These are phyloP conservation scores for Vombatus ursinus DNA, from an alignment of 2,113 vertebrate species.

Conservation along the genomic window DNA sequence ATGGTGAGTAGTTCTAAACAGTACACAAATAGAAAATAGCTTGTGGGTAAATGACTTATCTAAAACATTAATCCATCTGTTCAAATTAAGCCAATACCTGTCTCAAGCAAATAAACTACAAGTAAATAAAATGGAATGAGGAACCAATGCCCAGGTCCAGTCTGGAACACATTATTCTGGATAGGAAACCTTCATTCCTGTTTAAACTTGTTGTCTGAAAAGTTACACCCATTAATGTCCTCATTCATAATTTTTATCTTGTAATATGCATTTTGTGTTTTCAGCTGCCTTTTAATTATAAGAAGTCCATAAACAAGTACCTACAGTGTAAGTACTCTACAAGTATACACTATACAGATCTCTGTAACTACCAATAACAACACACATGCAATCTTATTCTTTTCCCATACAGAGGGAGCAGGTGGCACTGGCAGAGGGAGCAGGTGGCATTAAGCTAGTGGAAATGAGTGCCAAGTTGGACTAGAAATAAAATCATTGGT, in stretches of 20 bases:
- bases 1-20: conserved; percentile 41
- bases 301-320: not conserved
- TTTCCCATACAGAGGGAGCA: not conserved
- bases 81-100: conserved; percentile 55
- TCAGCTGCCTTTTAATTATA: conserved; percentile 43
- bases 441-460: not conserved
- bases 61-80: conserved; percentile 62
- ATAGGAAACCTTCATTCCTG: conserved; percentile 34
- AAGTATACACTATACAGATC: not conserved
- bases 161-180: conserved; percentile 25
- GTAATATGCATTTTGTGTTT: conserved; percentile 30
- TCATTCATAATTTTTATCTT: conserved; percentile 34
- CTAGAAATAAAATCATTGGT: not conserved
- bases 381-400: not conserved
- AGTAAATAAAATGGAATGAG: conserved; percentile 59
- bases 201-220: not conserved
- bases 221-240: not conserved
- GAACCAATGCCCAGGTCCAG: conserved; percentile 18
- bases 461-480: not conserved
- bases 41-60: conserved; percentile 42
- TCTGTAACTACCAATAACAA: not conserved
- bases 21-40: conserved; percentile 44
- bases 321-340: not conserved
- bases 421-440: not conserved
- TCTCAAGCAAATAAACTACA: conserved; percentile 54